phyloP scores from a whole-genome alignment of 1,140 invertebrate species.

The Eciton burchellii region DNA sequence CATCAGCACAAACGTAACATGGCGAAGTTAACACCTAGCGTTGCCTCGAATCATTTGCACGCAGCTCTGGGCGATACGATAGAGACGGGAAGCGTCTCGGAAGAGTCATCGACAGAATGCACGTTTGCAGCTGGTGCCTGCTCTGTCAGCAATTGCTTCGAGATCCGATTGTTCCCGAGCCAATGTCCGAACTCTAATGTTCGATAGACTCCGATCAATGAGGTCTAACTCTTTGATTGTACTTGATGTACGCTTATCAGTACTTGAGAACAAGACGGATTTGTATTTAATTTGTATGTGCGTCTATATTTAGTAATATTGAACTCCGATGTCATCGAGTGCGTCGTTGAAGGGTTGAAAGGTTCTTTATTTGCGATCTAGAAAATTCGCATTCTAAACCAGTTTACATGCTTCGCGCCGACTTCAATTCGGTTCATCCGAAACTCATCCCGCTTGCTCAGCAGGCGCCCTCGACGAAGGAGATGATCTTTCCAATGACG shows the following conservation, averaged over 20 bases:
- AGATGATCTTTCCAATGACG: not conserved
- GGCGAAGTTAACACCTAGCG: not conserved
- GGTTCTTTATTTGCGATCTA: not conserved
- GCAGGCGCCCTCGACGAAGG: not conserved
- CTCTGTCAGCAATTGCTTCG: not conserved
- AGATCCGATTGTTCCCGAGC: too few relatives aligned
- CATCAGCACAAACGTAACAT: not conserved
- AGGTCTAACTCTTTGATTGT: too few relatives aligned
- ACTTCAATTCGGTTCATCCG: too few relatives aligned
- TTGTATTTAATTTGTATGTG: too few relatives aligned
- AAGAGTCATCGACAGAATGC: not conserved
- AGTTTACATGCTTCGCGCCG: not conserved
- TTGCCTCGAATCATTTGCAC: not conserved
- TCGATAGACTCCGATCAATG: too few relatives aligned
- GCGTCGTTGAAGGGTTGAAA: too few relatives aligned
- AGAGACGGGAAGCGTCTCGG: not conserved
- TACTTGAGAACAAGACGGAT: too few relatives aligned
- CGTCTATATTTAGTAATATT: too few relatives aligned
- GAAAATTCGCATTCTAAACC: conserved; percentile 7
- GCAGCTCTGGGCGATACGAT: not conserved
- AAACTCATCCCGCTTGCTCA: not conserved
- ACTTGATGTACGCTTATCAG: too few relatives aligned
- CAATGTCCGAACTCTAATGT: too few relatives aligned
- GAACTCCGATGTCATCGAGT: too few relatives aligned
- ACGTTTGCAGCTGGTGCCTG: not conserved